These are phyloP conservation scores for Passer domesticus DNA, from an alignment of 2,113 vertebrate genomes.

Conservation along the genomic window DNA sequence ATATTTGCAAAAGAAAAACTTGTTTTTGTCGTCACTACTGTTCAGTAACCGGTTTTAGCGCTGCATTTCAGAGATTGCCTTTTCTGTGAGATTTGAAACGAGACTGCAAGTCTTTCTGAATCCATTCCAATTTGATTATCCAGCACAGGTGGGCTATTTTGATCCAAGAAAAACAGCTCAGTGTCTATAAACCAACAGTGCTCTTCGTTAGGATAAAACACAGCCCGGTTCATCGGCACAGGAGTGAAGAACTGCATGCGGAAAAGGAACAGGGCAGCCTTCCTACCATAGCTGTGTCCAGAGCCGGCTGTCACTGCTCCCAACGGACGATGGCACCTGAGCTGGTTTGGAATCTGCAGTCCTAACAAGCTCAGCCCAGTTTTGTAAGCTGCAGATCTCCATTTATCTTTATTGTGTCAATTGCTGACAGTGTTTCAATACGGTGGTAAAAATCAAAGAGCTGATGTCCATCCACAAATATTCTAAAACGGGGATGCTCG, in stretches of 20 bases:
- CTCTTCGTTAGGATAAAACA: conserved; percentile 66
- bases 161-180: conserved; percentile 66
- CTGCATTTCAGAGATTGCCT: conserved; percentile 63
- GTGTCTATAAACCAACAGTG: conserved; percentile 62
- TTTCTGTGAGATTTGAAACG: conserved; percentile 46
- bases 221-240: conserved; percentile 44
- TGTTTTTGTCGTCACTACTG: conserved; percentile 23
- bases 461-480: conserved; percentile 98
- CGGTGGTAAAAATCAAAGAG: conserved; percentile 99
- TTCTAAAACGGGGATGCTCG: conserved; percentile 95
- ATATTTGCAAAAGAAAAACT: conserved; percentile 52
- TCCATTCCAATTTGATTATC: conserved; percentile 71
- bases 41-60: conserved; percentile 48
- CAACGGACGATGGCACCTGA: conserved; percentile 51
- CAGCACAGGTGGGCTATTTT: conserved; percentile 66
- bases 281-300: conserved; percentile 67
- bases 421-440: conserved; percentile 89
- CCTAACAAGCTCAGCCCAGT: conserved; percentile 82
- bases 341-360: conserved; percentile 56
- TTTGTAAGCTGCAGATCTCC: conserved; percentile 98
- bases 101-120: conserved; percentile 62
- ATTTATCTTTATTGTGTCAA: conserved; percentile 94
- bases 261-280: conserved; percentile 64
- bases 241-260: conserved; percentile 69
- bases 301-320: conserved; percentile 60